Percentiles rank a stretch among this genome's conserved stretches.
phyloP scores from a whole-genome alignment of 2,888 invertebrate genomes.

The Apotomis capreana region DNA sequence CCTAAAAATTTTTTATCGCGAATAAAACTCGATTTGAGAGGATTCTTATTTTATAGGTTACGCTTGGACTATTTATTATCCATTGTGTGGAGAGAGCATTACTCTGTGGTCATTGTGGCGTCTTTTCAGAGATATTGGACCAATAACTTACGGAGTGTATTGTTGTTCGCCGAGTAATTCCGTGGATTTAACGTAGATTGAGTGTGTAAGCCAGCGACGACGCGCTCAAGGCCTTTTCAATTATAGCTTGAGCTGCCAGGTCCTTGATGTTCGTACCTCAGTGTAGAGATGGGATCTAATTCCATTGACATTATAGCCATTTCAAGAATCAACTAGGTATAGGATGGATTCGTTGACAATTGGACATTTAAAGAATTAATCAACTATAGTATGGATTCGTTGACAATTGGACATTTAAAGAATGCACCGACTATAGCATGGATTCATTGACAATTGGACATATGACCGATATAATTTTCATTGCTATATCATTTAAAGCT shows the following conservation, averaged over 20 bases:
- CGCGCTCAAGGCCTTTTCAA: neutral
- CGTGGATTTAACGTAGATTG: conserved; percentile 27
- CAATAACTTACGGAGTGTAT: conserved; percentile 69
- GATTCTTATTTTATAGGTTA: conserved; percentile 39
- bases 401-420: too few species aligned
- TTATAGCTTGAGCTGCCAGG: conserved; percentile 14
- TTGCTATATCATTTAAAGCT: too few species aligned
- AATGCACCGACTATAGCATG: too few species aligned
- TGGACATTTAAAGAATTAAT: too few species aligned
- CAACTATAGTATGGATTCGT: too few species aligned
- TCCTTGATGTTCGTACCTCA: neutral
- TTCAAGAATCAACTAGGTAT: too few species aligned
- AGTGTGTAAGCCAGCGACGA: conserved; percentile 4
- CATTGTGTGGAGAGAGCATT: conserved; percentile 58
- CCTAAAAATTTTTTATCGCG: conserved; percentile 30
- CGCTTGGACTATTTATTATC: conserved; percentile 60
- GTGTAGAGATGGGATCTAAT: neutral
- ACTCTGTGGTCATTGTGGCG: conserved; percentile 56
- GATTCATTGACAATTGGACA: too few species aligned
- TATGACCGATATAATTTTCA: too few species aligned
- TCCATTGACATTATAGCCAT: too few species aligned
- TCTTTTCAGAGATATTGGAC: conserved; percentile 70
- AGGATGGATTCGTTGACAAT: too few species aligned
- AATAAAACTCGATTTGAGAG: conserved; percentile 32
- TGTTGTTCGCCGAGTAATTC: conserved; percentile 51